These are phyloP conservation scores for Pterocles orientalis DNA, from an alignment of 2,113 vertebrate species.

Conservation along the genomic window DNA sequence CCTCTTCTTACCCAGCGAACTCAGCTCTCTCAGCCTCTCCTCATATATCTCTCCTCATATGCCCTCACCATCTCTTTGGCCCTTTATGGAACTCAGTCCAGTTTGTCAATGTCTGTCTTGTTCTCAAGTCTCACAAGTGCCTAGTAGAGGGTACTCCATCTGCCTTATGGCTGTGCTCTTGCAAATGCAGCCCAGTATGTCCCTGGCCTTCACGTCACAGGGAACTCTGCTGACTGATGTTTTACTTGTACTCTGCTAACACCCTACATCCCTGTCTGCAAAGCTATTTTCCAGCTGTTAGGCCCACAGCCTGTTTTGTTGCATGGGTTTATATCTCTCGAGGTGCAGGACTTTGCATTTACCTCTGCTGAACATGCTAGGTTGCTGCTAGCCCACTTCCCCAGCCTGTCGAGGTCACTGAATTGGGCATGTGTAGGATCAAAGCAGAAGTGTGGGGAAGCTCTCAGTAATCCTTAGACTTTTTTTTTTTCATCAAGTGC, in stretches of 20 bases:
- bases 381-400: neutral
- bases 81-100: neutral
- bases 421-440: neutral
- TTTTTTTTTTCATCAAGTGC: neutral
- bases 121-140: neutral
- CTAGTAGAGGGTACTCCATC: neutral
- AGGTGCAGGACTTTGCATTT: neutral
- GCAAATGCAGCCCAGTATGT: neutral
- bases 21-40: neutral
- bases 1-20: neutral
- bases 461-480: neutral
- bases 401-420: neutral
- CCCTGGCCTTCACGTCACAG: rapidly evolving
- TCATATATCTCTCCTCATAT: neutral
- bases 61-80: neutral
- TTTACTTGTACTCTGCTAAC: neutral
- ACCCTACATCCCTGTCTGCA: neutral
- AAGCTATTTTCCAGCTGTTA: neutral
- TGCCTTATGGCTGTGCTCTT: neutral
- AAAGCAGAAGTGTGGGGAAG: neutral
- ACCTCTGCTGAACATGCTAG: neutral
- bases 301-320: neutral
- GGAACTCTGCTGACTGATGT: neutral
- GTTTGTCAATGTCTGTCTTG: neutral
- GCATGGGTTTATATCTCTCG: neutral